Conservation (phyloP, 2,113 vertebrate genomes). For the Ploceus nigricollis region DNA sequence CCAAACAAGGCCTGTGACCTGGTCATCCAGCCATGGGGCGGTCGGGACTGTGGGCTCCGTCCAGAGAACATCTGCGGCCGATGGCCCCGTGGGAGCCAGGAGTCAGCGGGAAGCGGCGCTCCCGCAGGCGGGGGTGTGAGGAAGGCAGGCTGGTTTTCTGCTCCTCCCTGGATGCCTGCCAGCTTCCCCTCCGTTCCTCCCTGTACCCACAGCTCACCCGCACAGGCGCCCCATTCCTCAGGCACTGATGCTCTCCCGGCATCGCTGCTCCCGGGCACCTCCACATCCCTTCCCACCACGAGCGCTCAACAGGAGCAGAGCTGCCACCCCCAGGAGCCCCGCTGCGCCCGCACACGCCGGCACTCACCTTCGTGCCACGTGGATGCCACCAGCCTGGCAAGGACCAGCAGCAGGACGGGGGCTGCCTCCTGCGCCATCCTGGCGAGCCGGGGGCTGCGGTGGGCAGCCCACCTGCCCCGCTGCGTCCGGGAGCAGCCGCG, state of each 20-base stretch:
- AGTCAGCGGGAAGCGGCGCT: slow-evolving; percentile 40
- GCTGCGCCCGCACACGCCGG: not conserved
- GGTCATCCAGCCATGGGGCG: not conserved
- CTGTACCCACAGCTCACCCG: not conserved
- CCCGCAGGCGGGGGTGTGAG: not conserved
- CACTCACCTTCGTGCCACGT: slow-evolving; percentile 75
- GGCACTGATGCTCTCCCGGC: not conserved
- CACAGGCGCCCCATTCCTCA: accelerated
- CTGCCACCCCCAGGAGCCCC: not conserved
- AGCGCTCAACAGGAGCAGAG: accelerated
- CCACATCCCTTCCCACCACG: not conserved
- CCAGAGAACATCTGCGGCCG: slow-evolving; percentile 40
- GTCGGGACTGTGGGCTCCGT: not conserved
- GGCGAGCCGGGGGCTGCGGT: not conserved
- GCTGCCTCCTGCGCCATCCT: slow-evolving; percentile 35
- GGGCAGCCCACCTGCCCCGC: not conserved
- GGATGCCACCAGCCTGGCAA: slow-evolving; percentile 56
- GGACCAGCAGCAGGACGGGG: slow-evolving; percentile 64
- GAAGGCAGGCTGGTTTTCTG: not conserved
- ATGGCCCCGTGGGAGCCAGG: not conserved
- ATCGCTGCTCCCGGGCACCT: accelerated
- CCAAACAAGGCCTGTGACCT: not conserved
- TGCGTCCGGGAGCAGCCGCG: accelerated
- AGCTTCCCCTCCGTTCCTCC: not conserved
- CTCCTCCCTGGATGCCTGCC: slow-evolving; percentile 30